These are phyloP conservation scores for Brachyistius frenatus DNA, from an alignment of 2,113 vertebrate species.

Conservation along the genomic window DNA sequence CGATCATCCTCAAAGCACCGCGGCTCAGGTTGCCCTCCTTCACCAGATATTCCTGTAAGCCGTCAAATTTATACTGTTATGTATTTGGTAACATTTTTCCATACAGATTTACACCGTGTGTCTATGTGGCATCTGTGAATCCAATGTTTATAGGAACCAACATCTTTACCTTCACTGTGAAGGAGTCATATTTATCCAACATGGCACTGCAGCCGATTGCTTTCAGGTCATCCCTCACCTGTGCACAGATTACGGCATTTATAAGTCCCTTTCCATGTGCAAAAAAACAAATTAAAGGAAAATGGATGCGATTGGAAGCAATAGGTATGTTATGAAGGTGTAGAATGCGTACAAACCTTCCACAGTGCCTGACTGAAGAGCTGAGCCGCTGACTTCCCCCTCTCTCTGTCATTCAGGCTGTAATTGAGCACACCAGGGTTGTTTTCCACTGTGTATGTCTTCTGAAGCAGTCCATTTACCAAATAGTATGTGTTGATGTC, in stretches of 20 bases:
- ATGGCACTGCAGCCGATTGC: slow-evolving; percentile 73
- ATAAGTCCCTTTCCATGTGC: not conserved
- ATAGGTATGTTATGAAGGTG: rapidly evolving
- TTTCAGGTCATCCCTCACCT: slow-evolving; percentile 82
- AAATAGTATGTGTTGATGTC: slow-evolving; percentile 84
- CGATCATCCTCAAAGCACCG: slow-evolving; percentile 84
- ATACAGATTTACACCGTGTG: not conserved
- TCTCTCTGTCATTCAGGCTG: slow-evolving; percentile 70
- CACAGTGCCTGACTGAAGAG: slow-evolving; percentile 79
- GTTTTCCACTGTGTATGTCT: slow-evolving; percentile 71
- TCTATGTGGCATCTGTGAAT: not conserved
- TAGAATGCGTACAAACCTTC: slow-evolving; percentile 69
- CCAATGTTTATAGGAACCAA: not conserved
- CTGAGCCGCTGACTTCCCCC: slow-evolving; percentile 75
- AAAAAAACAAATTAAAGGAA: not conserved
- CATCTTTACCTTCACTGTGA: slow-evolving; percentile 82
- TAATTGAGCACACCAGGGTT: slow-evolving; percentile 82
- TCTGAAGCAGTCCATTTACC: slow-evolving; percentile 74
- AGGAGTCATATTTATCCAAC: slow-evolving; percentile 82
- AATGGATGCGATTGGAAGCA: not conserved
- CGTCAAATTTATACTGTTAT: too few relatives aligned
- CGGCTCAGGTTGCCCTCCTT: slow-evolving; percentile 83
- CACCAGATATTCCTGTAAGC: slow-evolving; percentile 83
- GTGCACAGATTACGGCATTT: not conserved
- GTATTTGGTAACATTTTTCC: not conserved